Evolutionary conservation across 2,797 vertebrate species (phyloP), one percentile per base, ranked within the genome.

Genomic region (Coreius guichenoti): DNA sequence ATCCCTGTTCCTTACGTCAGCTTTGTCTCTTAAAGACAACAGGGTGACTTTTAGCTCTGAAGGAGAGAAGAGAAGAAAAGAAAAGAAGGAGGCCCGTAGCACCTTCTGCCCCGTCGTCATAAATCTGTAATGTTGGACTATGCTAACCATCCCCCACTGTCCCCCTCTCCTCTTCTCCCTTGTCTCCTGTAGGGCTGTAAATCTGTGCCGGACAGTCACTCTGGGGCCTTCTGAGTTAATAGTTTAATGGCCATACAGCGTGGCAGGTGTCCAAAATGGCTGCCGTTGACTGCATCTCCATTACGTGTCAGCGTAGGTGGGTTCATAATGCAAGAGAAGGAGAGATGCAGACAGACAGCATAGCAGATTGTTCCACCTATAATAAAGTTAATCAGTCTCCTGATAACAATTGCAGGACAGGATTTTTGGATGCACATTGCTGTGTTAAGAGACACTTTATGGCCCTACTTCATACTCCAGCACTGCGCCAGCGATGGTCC

Each of bases 251-350:
- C 70, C 36, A 8, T 45, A 31, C 21, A 88, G 23, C 63, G 63
- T 69, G 86, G 87, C 80, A 87, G 83, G 89, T 82, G 81, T 87
- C 89, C 86, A 90, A 47, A 26, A 87, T 86, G 75, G 81, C 78
- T 83, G 73, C 84, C 78, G 76, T 70, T 23, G 29, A 54, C 58
- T 73, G 74, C 29, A 33, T 84, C 86, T 47, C 74, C 74, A 85
- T 45, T 83, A 85, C 54, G 29, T 80, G 65, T 47, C 65, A 70
- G 49, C n/a, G 16, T 29, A 73, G 47, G 45, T 78, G n/a, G 68
- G 82, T 70, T 54, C n/a, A 63, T 63, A 82, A 61, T 73, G 11
- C 43, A 61, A 75, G 63, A 79, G 51, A 54, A 65, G 39, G 47
- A 68, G 33, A 72, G 54, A 63, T 36, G 63, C n/a, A 70, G 70